Evolutionary conservation across 2,888 invertebrate genomes (phyloP).

Genomic region (Girardia tigrina): DNA sequence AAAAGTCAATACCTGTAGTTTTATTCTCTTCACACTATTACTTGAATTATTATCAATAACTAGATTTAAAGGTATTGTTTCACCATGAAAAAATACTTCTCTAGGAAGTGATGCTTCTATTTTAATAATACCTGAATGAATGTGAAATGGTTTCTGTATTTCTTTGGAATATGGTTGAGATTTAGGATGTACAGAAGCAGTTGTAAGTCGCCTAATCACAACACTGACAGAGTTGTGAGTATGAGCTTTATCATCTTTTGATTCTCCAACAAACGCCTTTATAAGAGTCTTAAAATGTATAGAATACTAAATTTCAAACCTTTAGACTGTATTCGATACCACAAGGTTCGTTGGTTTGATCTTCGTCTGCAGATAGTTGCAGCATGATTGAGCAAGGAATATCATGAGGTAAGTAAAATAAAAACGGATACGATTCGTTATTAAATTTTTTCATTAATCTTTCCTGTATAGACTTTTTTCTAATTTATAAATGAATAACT

Average conservation of each 20-base stretch:
- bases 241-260: conserved; percentile 29
- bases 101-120: conserved; percentile 32
- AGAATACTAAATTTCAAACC: neutral
- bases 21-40: conserved; percentile 31
- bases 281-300: neutral
- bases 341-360: conserved; percentile 28
- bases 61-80: conserved; percentile 31
- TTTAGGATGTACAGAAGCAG: conserved; percentile 14
- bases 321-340: conserved; percentile 31
- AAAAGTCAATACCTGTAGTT: conserved; percentile 21
- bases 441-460: conserved; percentile 27
- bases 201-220: conserved; percentile 33
- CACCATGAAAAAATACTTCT: conserved; percentile 32
- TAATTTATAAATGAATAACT: neutral
- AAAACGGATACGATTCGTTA: conserved; percentile 31
- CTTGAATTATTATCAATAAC: conserved; percentile 34
- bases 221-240: conserved; percentile 32
- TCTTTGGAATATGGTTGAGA: neutral
- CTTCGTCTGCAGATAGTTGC: conserved; percentile 21
- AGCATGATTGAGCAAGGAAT: conserved; percentile 35
- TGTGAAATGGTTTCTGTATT: conserved; percentile 28
- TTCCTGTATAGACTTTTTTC: neutral
- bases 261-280: conserved; percentile 25
- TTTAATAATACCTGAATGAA: conserved; percentile 32
- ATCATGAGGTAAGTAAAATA: conserved; percentile 32